These are phyloP conservation scores for Eupithecia dodoneata DNA, from an alignment of 2,888 invertebrate genomes.

Conservation along the genomic window DNA sequence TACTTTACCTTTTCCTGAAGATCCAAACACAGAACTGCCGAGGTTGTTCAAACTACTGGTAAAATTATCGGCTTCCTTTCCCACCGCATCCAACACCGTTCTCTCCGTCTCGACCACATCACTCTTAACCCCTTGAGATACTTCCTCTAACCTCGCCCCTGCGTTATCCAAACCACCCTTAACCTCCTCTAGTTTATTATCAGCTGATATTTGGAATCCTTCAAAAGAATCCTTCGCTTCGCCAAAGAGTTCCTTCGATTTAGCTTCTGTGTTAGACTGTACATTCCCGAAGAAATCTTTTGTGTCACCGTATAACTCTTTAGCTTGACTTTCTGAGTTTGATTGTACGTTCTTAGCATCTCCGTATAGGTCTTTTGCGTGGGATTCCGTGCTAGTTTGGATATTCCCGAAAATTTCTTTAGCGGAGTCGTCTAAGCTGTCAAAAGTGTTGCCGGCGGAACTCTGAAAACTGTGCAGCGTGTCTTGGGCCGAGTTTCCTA, in stretches of 20 bases:
- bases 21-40: conserved; percentile 77
- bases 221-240: conserved; percentile 64
- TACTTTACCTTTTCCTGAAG: conserved; percentile 75
- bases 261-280: conserved; percentile 62
- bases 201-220: conserved; percentile 78
- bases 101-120: conserved; percentile 56
- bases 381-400: conserved; percentile 60
- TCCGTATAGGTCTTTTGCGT: conserved; percentile 69
- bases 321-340: conserved; percentile 59
- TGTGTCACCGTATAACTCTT: conserved; percentile 59
- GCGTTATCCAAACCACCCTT: conserved; percentile 63
- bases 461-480: conserved; percentile 79
- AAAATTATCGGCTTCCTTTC: conserved; percentile 72
- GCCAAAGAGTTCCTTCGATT: conserved; percentile 71
- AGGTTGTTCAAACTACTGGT: conserved; percentile 77
- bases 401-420: conserved; percentile 64
- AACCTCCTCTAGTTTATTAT: conserved; percentile 75
- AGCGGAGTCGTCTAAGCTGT: conserved; percentile 76
- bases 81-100: conserved; percentile 56
- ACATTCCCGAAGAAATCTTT: conserved; percentile 63
- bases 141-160: conserved; percentile 62
- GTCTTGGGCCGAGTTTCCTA: conserved; percentile 75
- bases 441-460: conserved; percentile 79
- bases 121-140: conserved; percentile 52
- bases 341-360: conserved; percentile 54